Evolutionary conservation across 1,140 invertebrate genomes (phyloP), one percentile per base, ranked within the genome.

Genomic region (Sesamia nonagrioides): DNA sequence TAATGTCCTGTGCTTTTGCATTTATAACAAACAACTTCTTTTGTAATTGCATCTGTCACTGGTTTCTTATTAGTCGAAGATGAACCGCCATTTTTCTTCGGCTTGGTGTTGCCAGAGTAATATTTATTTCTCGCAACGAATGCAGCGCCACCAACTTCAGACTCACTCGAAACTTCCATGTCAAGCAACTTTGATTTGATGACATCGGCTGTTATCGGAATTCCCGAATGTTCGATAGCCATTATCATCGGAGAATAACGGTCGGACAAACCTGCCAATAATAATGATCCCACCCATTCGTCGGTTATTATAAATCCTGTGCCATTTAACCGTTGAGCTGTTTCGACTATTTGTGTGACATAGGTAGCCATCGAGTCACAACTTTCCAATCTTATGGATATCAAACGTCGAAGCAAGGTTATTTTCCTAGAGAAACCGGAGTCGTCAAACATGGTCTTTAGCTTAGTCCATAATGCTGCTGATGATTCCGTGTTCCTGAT

Each of bases 281-380:
- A 73, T 56, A 56, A 56, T 2, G 52, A 56, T 56, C 52, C 52
- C 52, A 56, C 52, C 52, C 52, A 56, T 56, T 56, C 52, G 7
- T 56, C 52, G n/a, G 52, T 56, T 35, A 83, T 80, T 56, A 63
- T 54, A 72, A 83, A 83, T 17, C 79, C 66, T 11, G 66, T 77
- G 63, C 79, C 79, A 42, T 72, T 72, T 52, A 80, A 77, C 37
- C 73, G 18, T 58, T 80, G 79, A 17, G 76, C 52, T 71, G 79
- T 83, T 35, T 83, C 82, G 18, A 83, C 63, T n/a, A 81, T 73
- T 76, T 80, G 82, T 6, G 82, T 83, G 27, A 83, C 79, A 60
- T 83, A 83, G 1, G 45, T 33, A 6, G 71, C n/a, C 78, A 83
- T 80, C 4, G 74, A 75, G 17, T 78, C 82, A 78, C 71, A 83